Evolutionary conservation across 2,888 invertebrate genomes (phyloP).

Genomic region (Stenotaenia linearis): DNA sequence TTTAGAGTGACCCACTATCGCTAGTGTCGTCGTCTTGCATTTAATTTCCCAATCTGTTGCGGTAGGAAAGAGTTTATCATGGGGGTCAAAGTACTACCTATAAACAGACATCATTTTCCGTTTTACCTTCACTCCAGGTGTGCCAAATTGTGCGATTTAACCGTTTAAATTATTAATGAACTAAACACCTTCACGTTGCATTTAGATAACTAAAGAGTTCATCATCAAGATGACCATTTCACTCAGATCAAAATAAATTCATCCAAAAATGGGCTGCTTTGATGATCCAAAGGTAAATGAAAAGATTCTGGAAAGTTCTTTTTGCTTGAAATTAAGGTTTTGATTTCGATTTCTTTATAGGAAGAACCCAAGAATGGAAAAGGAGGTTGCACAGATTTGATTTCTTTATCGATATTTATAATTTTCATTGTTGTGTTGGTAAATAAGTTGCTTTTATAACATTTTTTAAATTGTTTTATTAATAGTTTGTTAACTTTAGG

Average conservation of each 20-base stretch:
- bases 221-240: too few relatives aligned
- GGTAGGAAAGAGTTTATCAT: too few relatives aligned
- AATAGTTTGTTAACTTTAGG: conserved; percentile 41
- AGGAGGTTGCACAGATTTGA: conserved; percentile 72
- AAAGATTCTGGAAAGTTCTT: background rate
- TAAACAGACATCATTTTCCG: too few relatives aligned
- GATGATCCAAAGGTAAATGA: background rate
- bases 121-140: too few relatives aligned
- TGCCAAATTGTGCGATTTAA: too few relatives aligned
- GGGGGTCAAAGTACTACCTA: too few relatives aligned
- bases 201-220: too few relatives aligned
- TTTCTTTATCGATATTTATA: conserved; percentile 72
- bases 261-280: background rate
- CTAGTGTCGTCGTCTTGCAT: too few relatives aligned
- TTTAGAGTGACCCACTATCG: too few relatives aligned
- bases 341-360: background rate
- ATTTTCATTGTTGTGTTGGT: conserved; percentile 81
- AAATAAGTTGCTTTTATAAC: too few relatives aligned
- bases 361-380: background rate
- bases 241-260: background rate
- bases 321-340: background rate
- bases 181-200: too few relatives aligned
- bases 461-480: background rate
- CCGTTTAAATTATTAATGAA: background rate
- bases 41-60: too few relatives aligned